Percentiles rank a stretch among this genome's conserved stretches.
phyloP scores from a whole-genome alignment of 2,888 invertebrate species.

The Eristalis tenax region DNA sequence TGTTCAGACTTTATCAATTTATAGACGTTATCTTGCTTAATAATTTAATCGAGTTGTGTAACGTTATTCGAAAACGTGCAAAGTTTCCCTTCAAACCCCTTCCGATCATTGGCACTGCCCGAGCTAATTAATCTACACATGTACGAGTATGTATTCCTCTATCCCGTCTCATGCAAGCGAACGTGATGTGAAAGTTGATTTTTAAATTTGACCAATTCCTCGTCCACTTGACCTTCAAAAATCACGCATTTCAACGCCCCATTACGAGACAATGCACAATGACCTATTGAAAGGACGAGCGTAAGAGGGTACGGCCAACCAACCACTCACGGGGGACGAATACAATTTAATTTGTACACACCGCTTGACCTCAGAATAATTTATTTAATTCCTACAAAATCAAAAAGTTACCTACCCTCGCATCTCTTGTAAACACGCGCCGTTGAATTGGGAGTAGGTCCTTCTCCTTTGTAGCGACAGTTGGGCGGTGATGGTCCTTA shows the following conservation, averaged over 20 bases:
- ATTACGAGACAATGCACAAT: background rate
- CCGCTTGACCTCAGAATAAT: conserved; percentile 41
- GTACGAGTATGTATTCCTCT: background rate
- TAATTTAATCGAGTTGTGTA: no score
- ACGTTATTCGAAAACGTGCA: background rate
- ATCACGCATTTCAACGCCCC: conserved; percentile 8
- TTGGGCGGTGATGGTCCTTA: conserved; percentile 42
- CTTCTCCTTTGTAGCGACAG: conserved; percentile 22
- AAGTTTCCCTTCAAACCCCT: background rate
- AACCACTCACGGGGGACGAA: background rate
- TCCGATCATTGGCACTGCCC: background rate
- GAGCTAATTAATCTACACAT: background rate
- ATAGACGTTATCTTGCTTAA: no score
- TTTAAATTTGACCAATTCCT: background rate
- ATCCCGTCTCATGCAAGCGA: background rate
- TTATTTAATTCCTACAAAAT: conserved; percentile 28
- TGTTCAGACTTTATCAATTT: no score
- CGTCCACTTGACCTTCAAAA: conserved; percentile 25
- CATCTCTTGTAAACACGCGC: background rate
- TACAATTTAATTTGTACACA: conserved; percentile 18
- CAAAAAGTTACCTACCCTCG: conserved; percentile 21
- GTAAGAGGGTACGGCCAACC: background rate
- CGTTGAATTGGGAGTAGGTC: background rate
- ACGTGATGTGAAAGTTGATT: background rate
- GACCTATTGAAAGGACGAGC: background rate